Evolutionary conservation across 2,888 invertebrate genomes (phyloP), one percentile per base, ranked within the genome.

Genomic region (Vandiemenella viatica): DNA sequence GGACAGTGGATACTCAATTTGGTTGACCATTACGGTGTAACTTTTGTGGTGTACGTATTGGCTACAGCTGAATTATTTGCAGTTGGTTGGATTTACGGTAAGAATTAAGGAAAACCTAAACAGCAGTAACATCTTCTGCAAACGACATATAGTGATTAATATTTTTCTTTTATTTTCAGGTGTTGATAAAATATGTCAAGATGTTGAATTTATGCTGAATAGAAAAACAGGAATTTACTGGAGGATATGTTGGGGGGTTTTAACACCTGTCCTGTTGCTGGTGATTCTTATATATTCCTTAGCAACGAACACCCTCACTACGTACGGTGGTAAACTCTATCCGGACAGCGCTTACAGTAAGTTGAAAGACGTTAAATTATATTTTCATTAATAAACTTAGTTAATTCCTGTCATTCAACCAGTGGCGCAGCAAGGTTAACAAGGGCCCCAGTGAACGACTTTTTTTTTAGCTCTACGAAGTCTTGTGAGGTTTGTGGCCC

Each of bases 61-160:
- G 75, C 72, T 5, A 72, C 74, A 41, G 62, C 75, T 32, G 77
- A 79, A 63, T 67, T 75, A 7, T 59, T 67, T 4, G 72, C 69
- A 19, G 65, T 79, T 8, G 64, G 68, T 21, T 78, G 76, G 74
- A 65, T 77, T 45, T 79, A 79, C 58, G 79, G 78, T 71, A 63
- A 60, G 60, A 50, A 16, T 16, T 13, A 4, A 32, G 10, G 13
- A 32, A 3, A n/a, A 32, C n/a, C 32, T 32, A 32, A 32, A 32
- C 3, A 32, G n/a, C n/a, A n/a, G n/a, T n/a, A n/a, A n/a, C n/a
- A n/a, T n/a, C n/a, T n/a, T n/a, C n/a, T 32, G 26, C n/a, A 32
- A 32, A 4, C 3, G n/a, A 32, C 4, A 2, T 3, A 3, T 13
- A 13, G n/a, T 32, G 26, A 13, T 32, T 2, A n/a, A n/a, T 13